A percentile compares a stretch with the other conserved stretches of the same genome.
phyloP scores from a whole-genome alignment of 2,888 invertebrate genomes.

The Caenorhabditis drosophilae region DNA sequence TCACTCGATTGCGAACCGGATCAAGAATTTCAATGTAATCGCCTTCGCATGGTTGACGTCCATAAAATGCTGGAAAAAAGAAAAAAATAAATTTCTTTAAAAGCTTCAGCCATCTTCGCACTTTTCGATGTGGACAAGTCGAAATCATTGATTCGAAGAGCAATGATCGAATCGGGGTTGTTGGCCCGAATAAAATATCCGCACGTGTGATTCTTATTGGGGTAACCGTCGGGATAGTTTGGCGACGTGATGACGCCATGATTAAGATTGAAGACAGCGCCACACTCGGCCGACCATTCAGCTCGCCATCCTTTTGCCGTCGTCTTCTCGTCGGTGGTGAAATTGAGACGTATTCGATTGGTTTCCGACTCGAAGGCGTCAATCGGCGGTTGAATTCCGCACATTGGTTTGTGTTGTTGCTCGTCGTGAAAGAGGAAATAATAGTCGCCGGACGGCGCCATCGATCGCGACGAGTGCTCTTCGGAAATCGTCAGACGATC shows the following conservation, averaged over 20 bases:
- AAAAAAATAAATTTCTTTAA: neutral
- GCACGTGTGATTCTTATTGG: constrained; percentile 55
- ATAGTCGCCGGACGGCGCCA: constrained; percentile 58
- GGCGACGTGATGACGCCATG: constrained; percentile 65
- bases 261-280: constrained; percentile 46
- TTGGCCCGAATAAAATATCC: constrained; percentile 59
- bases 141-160: constrained; percentile 26
- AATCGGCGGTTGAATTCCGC: constrained; percentile 51
- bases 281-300: constrained; percentile 62
- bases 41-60: constrained; percentile 47
- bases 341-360: constrained; percentile 61
- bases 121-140: constrained; percentile 19
- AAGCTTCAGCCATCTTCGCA: neutral
- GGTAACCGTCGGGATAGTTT: constrained; percentile 62
- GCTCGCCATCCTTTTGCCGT: constrained; percentile 59
- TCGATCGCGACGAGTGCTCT: constrained; percentile 59
- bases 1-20: constrained; percentile 26
- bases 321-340: constrained; percentile 53
- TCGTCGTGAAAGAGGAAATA: constrained; percentile 60
- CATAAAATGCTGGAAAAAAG: constrained; percentile 24
- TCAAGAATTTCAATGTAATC: constrained; percentile 64
- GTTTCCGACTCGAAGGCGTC: constrained; percentile 50
- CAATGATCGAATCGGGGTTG: constrained; percentile 23
- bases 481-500: constrained; percentile 58
- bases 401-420: constrained; percentile 50